Evolutionary conservation across 2,113 vertebrate genomes (phyloP).

Genomic region (Labeo rohita): DNA sequence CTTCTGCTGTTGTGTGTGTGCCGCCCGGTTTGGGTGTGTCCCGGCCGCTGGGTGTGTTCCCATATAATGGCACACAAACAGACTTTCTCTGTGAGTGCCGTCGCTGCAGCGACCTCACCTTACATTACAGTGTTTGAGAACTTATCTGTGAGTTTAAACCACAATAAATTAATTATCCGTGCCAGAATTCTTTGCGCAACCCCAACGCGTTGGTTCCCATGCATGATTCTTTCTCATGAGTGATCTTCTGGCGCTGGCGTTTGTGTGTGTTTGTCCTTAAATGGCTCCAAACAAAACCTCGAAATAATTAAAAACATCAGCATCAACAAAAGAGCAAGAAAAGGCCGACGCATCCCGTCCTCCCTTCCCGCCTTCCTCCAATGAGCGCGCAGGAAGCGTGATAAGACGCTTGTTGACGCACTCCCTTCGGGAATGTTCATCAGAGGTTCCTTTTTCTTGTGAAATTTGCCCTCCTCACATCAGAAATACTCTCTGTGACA

Average conservation of each 20-base stretch:
- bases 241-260: background rate
- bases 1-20: background rate
- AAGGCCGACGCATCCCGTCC: background rate
- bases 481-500: background rate
- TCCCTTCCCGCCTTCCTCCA: background rate
- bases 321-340: background rate
- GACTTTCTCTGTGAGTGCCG: background rate
- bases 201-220: background rate
- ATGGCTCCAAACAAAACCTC: conserved; percentile 16
- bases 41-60: conserved; percentile 12
- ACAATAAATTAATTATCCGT: no score
- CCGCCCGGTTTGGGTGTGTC: conserved; percentile 32
- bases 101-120: background rate
- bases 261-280: background rate
- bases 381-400: background rate
- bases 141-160: background rate
- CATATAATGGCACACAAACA: background rate
- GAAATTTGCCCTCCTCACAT: background rate
- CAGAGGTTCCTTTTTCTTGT: background rate
- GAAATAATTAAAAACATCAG: background rate
- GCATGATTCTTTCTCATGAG: background rate
- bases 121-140: background rate
- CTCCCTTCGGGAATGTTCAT: background rate
- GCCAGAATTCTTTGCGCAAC: background rate
- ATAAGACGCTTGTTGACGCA: background rate